Evolutionary conservation across 1,140 invertebrate species (phyloP).

Genomic region (Solen grandis): DNA sequence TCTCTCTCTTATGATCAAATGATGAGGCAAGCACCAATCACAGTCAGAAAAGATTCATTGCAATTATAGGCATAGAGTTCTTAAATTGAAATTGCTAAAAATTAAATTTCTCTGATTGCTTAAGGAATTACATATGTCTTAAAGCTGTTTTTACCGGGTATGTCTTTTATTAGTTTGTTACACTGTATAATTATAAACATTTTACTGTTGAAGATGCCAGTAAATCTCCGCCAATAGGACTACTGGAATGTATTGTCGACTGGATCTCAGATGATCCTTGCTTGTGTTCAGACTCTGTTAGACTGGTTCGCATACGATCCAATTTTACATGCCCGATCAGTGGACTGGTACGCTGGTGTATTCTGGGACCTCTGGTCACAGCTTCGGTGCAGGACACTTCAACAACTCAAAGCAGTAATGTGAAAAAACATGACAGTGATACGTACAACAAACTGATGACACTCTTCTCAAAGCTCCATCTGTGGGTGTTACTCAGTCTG

Average conservation of each 20-base stretch:
- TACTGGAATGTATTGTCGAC: conserved; percentile 73
- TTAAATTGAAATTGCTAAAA: too few species aligned
- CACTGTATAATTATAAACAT: too few species aligned
- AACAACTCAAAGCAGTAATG: not conserved
- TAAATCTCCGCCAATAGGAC: conserved; percentile 64
- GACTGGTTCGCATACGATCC: conserved; percentile 70
- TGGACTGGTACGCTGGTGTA: conserved; percentile 75
- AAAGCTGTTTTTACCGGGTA: too few species aligned
- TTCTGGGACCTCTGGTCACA: conserved; percentile 69
- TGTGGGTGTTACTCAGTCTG: conserved; percentile 72
- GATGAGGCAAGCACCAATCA: too few species aligned
- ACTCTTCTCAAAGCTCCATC: conserved; percentile 72
- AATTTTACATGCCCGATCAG: conserved; percentile 73
- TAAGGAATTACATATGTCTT: too few species aligned
- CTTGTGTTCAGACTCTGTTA: conserved; percentile 75
- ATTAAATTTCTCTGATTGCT: too few species aligned
- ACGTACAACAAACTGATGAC: conserved; percentile 41
- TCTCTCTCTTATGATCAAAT: too few species aligned
- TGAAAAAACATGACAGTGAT: not conserved
- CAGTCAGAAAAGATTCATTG: too few species aligned
- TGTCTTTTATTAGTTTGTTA: too few species aligned
- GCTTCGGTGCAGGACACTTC: not conserved
- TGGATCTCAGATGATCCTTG: conserved; percentile 74
- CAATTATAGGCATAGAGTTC: too few species aligned
- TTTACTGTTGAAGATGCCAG: conserved; percentile 64